Base-by-base conservation (phyloP, 35 echinoderm and acorn worm genomes). In the Eucidaris tribuloides region DNA sequence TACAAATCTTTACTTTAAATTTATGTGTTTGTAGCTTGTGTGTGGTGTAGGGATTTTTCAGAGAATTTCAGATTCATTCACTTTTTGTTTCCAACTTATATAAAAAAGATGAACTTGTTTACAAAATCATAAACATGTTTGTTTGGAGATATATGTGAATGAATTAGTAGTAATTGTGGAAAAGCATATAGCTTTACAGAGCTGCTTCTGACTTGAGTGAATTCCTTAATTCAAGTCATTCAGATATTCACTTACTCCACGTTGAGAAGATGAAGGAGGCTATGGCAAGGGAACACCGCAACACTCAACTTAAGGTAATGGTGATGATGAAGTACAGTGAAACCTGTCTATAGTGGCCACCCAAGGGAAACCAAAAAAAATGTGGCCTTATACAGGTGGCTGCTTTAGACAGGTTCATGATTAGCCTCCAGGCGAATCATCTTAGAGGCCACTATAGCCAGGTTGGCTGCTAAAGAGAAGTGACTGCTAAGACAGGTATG, bases 301-400 rank as follows among this genome's bases (percentile, higher is more conserved):
- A 65, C 44, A 48, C 60, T 5, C 82, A 84, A 41, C 82, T 84
- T 3, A 31, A 48, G 82, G 82, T 84, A 50, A 39, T 24, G 20
- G 23, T 27, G 20, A 31, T 0, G n/a, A 34, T 33, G 66, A 33
- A 74, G 31, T n/a, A n/a, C n/a, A n/a, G n/a, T n/a, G n/a, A n/a
- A n/a, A n/a, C n/a, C n/a, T n/a, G n/a, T n/a, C n/a, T n/a, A n/a
- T n/a, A n/a, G n/a, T n/a, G n/a, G n/a, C n/a, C n/a, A n/a, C n/a
- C n/a, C n/a, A n/a, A n/a, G n/a, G n/a, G n/a, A n/a, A n/a, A n/a
- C 48, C 48, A 54, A n/a, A 54, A 54, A n/a, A n/a, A n/a, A 13
- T 1, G 13, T 54, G n/a, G n/a, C 48, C n/a, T n/a, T 54, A n/a
- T 54, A 54, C 48, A 54, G 2, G n/a, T 54, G 48, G n/a, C n/a